A percentile compares a stretch with the other conserved stretches of the same genome.
Conservation (phyloP, 2,797 vertebrate species). For the Holocentrus rufus region DNA sequence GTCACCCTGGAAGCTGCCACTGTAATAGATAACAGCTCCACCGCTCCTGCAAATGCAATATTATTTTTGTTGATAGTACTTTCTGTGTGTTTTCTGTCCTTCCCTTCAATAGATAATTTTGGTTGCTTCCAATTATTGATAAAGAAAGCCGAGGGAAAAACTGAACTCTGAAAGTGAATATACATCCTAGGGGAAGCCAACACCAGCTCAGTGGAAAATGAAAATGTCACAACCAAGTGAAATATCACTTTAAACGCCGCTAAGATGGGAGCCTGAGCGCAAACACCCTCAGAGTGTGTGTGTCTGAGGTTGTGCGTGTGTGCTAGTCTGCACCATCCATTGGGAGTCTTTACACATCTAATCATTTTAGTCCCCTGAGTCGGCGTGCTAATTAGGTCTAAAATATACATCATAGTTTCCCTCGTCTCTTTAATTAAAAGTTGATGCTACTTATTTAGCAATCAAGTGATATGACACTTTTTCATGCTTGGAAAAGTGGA, state of each 20-base stretch:
- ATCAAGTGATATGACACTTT: slow-evolving; percentile 49
- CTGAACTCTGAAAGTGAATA: slow-evolving; percentile 1
- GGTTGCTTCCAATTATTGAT: slow-evolving; percentile 24
- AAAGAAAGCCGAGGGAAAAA: not conserved
- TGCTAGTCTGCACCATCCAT: slow-evolving; percentile 50
- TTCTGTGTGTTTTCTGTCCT: not conserved
- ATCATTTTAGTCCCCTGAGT: slow-evolving; percentile 71
- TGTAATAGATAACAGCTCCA: slow-evolving; percentile 5
- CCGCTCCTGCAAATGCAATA: not conserved
- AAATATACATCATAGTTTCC: slow-evolving; percentile 76
- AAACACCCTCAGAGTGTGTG: slow-evolving; percentile 27
- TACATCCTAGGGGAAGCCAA: slow-evolving; percentile 14
- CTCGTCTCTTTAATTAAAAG: slow-evolving; percentile 74
- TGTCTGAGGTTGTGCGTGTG: slow-evolving; percentile 26
- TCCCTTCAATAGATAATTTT: slow-evolving; percentile 22
- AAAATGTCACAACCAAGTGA: slow-evolving; percentile 52
- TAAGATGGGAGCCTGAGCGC: slow-evolving; percentile 17
- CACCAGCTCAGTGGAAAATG: slow-evolving; percentile 23
- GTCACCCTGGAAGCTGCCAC: slow-evolving; percentile 8
- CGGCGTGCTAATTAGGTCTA: slow-evolving; percentile 70
- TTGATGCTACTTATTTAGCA: slow-evolving; percentile 66
- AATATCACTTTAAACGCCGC: slow-evolving; percentile 38
- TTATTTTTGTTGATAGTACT: slow-evolving; percentile 8
- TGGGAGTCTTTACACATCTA: slow-evolving; percentile 76
- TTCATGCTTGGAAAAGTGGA: slow-evolving; percentile 36